Evolutionary conservation across 2,888 invertebrate genomes (phyloP).

Genomic region (Elgonia sp.): DNA sequence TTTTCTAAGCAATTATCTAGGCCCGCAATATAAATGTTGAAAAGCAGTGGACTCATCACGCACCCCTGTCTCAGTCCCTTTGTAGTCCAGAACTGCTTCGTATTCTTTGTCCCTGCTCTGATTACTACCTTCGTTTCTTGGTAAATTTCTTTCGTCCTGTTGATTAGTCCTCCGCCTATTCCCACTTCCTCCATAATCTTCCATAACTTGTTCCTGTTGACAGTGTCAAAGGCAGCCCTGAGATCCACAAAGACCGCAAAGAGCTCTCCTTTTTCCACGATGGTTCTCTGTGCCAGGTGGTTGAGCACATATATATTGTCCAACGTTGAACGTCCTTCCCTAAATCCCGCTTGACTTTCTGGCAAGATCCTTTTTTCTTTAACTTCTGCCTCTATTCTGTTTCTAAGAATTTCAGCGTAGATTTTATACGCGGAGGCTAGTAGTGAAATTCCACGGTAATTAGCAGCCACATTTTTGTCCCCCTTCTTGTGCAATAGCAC

Average conservation of each 20-base stretch:
- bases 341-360: constrained; percentile 30
- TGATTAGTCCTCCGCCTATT: neutral
- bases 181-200: neutral
- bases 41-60: neutral
- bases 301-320: constrained; percentile 23
- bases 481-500: constrained; percentile 70
- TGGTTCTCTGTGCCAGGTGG: constrained; percentile 14
- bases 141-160: neutral
- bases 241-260: neutral
- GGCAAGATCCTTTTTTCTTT: constrained; percentile 36
- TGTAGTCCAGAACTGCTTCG: neutral
- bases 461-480: constrained; percentile 40
- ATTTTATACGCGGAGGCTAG: constrained; percentile 73
- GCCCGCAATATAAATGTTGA: neutral
- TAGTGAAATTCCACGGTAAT: constrained; percentile 73
- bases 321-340: neutral
- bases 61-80: neutral
- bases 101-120: too few relatives aligned
- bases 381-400: constrained; percentile 59
- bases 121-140: neutral
- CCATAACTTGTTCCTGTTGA: neutral
- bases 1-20: neutral
- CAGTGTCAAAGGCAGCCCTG: neutral
- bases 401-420: constrained; percentile 60
- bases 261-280: neutral